Conservation (phyloP, 2,888 invertebrate species). For the Nipponacmea schrenckii region DNA sequence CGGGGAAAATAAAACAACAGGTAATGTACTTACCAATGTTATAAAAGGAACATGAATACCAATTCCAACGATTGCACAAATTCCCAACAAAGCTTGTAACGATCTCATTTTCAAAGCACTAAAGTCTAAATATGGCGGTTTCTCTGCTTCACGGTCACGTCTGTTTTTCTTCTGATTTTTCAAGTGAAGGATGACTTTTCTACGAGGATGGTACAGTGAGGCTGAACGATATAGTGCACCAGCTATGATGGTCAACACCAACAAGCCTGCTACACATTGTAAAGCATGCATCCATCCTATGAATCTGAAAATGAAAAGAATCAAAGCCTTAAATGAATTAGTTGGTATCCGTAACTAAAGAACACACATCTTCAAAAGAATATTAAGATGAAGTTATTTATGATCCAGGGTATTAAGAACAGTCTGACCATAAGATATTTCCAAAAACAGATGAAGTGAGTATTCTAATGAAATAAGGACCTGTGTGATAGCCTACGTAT, state of each 20-base stretch:
- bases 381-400: not conserved
- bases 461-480: no score
- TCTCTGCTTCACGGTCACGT: conserved; percentile 73
- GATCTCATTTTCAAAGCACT: conserved; percentile 86
- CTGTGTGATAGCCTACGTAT: no score
- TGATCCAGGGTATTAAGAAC: no score
- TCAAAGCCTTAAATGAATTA: conserved; percentile 16
- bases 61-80: conserved; percentile 84
- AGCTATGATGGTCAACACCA: conserved; percentile 84
- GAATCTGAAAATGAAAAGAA: conserved; percentile 72
- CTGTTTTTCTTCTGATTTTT: conserved; percentile 82
- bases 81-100: conserved; percentile 82
- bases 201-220: conserved; percentile 86
- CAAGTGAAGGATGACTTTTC: conserved; percentile 86
- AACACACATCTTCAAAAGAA: not conserved
- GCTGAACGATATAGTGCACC: conserved; percentile 90
- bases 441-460: no score
- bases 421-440: no score
- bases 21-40: conserved; percentile 78
- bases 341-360: not conserved
- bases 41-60: conserved; percentile 88
- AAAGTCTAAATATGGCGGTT: conserved; percentile 87
- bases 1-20: no score
- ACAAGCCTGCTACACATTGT: conserved; percentile 85
- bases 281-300: conserved; percentile 85